Conservation (phyloP, 2,888 invertebrate genomes). For the Coleophora deauratella region DNA sequence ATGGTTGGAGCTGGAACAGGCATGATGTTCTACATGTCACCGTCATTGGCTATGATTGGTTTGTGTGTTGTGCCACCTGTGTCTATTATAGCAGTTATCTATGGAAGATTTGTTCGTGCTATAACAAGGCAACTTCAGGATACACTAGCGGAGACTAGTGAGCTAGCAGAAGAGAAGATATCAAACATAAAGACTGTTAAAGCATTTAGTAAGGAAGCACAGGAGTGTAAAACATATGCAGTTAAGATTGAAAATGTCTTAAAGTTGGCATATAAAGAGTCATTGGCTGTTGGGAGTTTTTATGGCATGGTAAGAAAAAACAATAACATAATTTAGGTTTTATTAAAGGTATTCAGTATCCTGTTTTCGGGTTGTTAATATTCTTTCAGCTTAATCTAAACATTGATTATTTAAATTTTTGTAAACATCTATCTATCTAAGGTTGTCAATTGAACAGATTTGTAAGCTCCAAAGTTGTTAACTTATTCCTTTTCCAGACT, state of each 20-base stretch:
- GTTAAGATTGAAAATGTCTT: slow-evolving; percentile 81
- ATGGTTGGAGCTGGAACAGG: slow-evolving; percentile 91
- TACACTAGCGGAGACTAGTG: slow-evolving; percentile 72
- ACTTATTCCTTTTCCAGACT: slow-evolving; percentile 68
- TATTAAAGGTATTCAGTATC: too few relatives aligned
- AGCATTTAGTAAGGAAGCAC: slow-evolving; percentile 89
- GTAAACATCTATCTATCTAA: too few relatives aligned
- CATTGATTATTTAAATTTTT: too few relatives aligned
- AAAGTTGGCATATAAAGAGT: slow-evolving; percentile 87
- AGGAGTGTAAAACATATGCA: slow-evolving; percentile 82
- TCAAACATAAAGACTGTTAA: slow-evolving; percentile 95
- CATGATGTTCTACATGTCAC: slow-evolving; percentile 97
- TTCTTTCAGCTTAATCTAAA: too few relatives aligned
- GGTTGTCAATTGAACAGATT: too few relatives aligned
- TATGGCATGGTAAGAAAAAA: slow-evolving; percentile 86
- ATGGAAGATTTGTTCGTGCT: slow-evolving; percentile 87
- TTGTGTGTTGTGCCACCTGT: slow-evolving; percentile 92
- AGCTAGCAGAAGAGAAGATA: slow-evolving; percentile 92
- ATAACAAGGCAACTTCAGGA: slow-evolving; percentile 89
- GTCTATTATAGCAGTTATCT: slow-evolving; percentile 85
- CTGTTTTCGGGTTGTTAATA: too few relatives aligned
- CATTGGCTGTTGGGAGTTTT: slow-evolving; percentile 89
- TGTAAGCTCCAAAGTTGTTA: too few relatives aligned
- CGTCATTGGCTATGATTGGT: slow-evolving; percentile 89
- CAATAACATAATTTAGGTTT: not conserved